Conservation (phyloP, 1,140 invertebrate species). For the Danaus melanippus region DNA sequence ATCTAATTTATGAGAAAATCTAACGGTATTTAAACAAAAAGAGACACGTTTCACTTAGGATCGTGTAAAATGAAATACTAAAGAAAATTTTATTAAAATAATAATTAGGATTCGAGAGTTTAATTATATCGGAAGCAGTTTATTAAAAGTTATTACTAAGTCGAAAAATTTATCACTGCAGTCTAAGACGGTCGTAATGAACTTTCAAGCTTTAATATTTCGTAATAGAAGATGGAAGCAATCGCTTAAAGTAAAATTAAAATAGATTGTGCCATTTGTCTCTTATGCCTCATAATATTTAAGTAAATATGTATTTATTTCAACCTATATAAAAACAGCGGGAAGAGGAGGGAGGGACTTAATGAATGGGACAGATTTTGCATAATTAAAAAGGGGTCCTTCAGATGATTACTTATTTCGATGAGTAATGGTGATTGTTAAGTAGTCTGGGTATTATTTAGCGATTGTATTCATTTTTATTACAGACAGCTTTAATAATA, state of each 20-base stretch:
- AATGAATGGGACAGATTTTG: slow-evolving; percentile 65
- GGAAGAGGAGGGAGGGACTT: slow-evolving; percentile 20
- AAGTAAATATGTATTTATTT: slow-evolving; percentile 46
- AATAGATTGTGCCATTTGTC: slow-evolving; percentile 57
- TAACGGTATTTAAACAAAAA: too few relatives aligned
- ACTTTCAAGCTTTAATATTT: neutral
- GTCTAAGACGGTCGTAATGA: too few relatives aligned
- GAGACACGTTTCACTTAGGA: too few relatives aligned
- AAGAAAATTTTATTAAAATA: too few relatives aligned
- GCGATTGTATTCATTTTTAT: slow-evolving; percentile 37
- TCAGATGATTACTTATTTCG: slow-evolving; percentile 61
- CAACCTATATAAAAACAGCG: slow-evolving; percentile 31
- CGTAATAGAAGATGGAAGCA: slow-evolving; percentile 12
- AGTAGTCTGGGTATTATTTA: slow-evolving; percentile 21
- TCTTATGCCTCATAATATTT: slow-evolving; percentile 52
- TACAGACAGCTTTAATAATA: slow-evolving; percentile 16
- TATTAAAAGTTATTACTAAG: too few relatives aligned
- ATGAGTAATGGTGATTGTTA: slow-evolving; percentile 54
- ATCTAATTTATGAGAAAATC: slow-evolving; percentile 4
- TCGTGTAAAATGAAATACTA: too few relatives aligned
- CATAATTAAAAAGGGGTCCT: slow-evolving; percentile 65
- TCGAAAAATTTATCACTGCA: too few relatives aligned
- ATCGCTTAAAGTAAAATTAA: slow-evolving; percentile 34
- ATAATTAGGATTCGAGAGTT: too few relatives aligned
- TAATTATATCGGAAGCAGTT: too few relatives aligned